These are phyloP conservation scores for Gobius niger DNA, from an alignment of 2,113 vertebrate species.

Conservation along the genomic window DNA sequence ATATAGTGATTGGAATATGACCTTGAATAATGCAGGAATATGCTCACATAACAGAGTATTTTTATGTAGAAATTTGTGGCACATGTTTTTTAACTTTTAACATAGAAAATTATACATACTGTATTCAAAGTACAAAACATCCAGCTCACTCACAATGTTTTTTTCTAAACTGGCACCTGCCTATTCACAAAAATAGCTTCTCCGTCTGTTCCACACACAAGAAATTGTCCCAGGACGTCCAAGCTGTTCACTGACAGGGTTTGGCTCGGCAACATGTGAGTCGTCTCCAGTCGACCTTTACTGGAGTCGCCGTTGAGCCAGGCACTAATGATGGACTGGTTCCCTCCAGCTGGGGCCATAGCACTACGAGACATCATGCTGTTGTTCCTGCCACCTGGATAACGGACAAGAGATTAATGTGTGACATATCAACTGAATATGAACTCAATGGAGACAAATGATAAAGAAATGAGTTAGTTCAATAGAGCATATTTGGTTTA, in stretches of 20 bases:
- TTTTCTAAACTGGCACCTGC: slow-evolving; percentile 75
- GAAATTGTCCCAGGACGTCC: slow-evolving; percentile 90
- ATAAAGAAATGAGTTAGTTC: not conserved
- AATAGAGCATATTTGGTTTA: too few relatives aligned
- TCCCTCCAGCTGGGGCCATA: slow-evolving; percentile 74
- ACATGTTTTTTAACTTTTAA: not conserved
- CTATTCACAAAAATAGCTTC: slow-evolving; percentile 93
- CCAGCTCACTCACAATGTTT: slow-evolving; percentile 6
- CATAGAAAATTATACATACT: not conserved
- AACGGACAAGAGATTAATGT: not conserved
- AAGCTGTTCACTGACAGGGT: slow-evolving; percentile 93
- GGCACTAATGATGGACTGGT: slow-evolving; percentile 83
- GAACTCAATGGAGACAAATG: not conserved
- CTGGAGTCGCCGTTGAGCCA: slow-evolving; percentile 91
- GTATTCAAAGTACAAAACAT: slow-evolving; percentile 11
- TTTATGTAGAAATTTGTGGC: not conserved
- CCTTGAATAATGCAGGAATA: slow-evolving; percentile 2
- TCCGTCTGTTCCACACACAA: slow-evolving; percentile 95
- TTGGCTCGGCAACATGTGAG: slow-evolving; percentile 88
- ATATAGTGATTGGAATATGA: slow-evolving; percentile 6
- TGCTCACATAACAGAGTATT: not conserved
- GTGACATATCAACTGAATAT: not conserved
- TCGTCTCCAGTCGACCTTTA: slow-evolving; percentile 91
- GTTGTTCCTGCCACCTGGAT: slow-evolving; percentile 85
- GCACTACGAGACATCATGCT: slow-evolving; percentile 82